Evolutionary conservation across 2,797 vertebrate species (phyloP).

Genomic region (Thaleichthys pacificus): DNA sequence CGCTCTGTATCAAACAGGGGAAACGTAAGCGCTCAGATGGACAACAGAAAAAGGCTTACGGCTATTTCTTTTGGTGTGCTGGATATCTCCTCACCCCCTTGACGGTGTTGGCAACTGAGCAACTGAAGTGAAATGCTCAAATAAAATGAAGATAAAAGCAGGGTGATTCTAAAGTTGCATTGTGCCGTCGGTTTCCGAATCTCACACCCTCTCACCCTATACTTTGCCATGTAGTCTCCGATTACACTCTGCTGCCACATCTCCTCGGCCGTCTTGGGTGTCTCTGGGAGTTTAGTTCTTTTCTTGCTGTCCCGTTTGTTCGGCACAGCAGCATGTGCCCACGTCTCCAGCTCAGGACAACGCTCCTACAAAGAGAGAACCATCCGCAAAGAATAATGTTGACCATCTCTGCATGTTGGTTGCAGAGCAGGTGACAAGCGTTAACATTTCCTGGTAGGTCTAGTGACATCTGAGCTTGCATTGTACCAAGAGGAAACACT

Average conservation of each 20-base stretch:
- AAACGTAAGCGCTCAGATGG: neutral
- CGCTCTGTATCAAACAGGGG: constrained; percentile 58
- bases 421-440: neutral
- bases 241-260: constrained; percentile 82
- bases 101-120: neutral
- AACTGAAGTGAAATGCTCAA: neutral
- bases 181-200: neutral
- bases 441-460: neutral
- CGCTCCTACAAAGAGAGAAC: constrained; percentile 50
- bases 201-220: constrained; percentile 59
- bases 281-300: constrained; percentile 70
- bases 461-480: neutral
- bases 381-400: neutral
- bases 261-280: constrained; percentile 77
- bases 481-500: neutral
- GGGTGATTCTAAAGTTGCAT: neutral
- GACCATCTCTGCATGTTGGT: too few relatives aligned
- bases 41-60: neutral
- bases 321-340: constrained; percentile 36
- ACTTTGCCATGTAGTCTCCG: constrained; percentile 78
- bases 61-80: too few relatives aligned
- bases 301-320: constrained; percentile 69
- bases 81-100: neutral
- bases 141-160: neutral
- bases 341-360: constrained; percentile 62